phyloP scores from a whole-genome alignment of 2,113 vertebrate genomes.

The Dromas ardeola region DNA sequence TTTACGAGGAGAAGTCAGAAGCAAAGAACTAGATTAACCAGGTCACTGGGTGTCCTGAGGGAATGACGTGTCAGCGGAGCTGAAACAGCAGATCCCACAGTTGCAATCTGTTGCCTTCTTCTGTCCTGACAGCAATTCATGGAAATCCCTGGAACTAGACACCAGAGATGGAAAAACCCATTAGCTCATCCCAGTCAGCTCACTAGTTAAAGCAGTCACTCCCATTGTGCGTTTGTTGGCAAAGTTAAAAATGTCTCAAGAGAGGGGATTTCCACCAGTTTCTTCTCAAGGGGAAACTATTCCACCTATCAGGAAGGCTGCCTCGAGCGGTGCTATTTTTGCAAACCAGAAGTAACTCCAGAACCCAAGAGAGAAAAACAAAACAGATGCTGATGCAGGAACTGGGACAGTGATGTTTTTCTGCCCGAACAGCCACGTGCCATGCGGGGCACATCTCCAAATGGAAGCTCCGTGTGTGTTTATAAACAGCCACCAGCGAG shows the following conservation, averaged over 20 bases:
- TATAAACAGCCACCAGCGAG: not conserved
- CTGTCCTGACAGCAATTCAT: conserved; percentile 43
- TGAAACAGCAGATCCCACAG: conserved; percentile 72
- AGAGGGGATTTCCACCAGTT: conserved; percentile 57
- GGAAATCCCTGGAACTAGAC: conserved; percentile 66
- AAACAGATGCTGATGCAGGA: not conserved
- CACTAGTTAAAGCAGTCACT: conserved; percentile 38
- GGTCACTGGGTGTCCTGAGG: conserved; percentile 71
- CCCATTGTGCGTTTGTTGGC: not conserved
- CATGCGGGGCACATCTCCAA: not conserved
- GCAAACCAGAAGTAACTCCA: conserved; percentile 45
- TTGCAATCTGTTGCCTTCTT: conserved; percentile 52
- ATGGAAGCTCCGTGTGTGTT: not conserved
- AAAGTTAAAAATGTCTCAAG: conserved; percentile 50
- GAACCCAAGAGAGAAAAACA: not conserved
- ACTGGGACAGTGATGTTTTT: not conserved
- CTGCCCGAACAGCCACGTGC: not conserved
- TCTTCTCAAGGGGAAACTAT: conserved; percentile 43
- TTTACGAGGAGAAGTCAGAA: conserved; percentile 70
- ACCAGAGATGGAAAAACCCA: conserved; percentile 66
- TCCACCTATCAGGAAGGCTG: conserved; percentile 60
- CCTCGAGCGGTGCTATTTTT: not conserved
- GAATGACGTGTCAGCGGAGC: conserved; percentile 69
- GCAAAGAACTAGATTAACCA: conserved; percentile 74
- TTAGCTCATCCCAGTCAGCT: conserved; percentile 55